Evolutionary conservation across 2,113 vertebrate genomes (phyloP).

Genomic region (Ceyx melanurus): DNA sequence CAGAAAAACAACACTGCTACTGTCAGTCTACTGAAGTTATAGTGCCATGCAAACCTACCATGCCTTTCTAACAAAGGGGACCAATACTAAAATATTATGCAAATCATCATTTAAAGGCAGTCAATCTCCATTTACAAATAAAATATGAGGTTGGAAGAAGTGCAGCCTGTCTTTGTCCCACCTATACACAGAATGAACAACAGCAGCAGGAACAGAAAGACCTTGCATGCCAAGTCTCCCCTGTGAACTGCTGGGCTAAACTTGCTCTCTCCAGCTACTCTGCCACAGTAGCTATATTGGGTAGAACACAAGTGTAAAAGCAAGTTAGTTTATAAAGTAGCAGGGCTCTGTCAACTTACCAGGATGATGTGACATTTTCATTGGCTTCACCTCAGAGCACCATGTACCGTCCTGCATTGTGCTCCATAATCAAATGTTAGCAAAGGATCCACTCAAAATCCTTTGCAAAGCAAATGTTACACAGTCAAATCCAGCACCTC

Average conservation of each 20-base stretch:
- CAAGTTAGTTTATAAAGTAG: background rate
- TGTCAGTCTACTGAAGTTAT: background rate
- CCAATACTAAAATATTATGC: background rate
- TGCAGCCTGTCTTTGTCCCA: background rate
- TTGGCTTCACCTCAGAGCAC: background rate
- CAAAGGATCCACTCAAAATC: background rate
- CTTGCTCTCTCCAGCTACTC: background rate
- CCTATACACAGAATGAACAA: background rate
- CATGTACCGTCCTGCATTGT: fast-evolving
- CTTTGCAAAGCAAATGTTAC: background rate
- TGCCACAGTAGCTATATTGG: background rate
- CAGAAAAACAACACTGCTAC: background rate
- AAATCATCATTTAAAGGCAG: background rate
- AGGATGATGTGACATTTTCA: background rate
- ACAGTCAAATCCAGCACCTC: background rate
- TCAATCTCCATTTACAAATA: background rate
- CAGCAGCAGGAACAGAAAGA: background rate
- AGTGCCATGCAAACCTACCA: background rate
- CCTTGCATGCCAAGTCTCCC: background rate
- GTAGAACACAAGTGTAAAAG: background rate
- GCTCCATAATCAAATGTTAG: background rate
- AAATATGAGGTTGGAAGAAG: fast-evolving
- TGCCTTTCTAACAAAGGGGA: background rate
- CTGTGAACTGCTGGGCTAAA: background rate
- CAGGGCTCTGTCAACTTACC: background rate